phyloP scores from a whole-genome alignment of 2,888 invertebrate species.

The Lutraria lutraria region DNA sequence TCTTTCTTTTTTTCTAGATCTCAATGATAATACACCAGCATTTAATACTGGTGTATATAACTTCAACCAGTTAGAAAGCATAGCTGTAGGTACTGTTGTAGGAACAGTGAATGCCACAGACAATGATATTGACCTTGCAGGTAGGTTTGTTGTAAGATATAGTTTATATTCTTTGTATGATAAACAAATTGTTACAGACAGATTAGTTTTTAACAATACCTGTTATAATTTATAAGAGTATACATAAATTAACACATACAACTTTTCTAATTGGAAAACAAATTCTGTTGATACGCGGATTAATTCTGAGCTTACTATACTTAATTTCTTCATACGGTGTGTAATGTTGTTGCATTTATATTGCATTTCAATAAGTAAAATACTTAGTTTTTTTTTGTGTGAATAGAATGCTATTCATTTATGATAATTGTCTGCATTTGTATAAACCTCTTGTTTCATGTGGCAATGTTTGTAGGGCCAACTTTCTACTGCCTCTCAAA shows the following conservation, averaged over 20 bases:
- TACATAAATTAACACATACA: not conserved
- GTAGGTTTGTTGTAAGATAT: slow-evolving; percentile 21
- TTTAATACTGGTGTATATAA: slow-evolving; percentile 64
- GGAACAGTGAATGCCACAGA: slow-evolving; percentile 73
- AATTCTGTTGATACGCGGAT: too few species aligned
- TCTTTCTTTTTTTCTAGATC: slow-evolving; percentile 64
- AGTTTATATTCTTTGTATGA: not conserved
- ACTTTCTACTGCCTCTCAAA: too few species aligned
- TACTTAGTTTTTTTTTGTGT: too few species aligned
- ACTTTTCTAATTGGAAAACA: not conserved
- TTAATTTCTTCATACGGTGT: too few species aligned
- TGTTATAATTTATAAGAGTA: not conserved
- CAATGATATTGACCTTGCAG: slow-evolving; percentile 71
- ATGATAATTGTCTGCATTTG: too few species aligned
- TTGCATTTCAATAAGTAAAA: too few species aligned
- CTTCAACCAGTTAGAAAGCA: slow-evolving; percentile 71
- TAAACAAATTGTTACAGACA: not conserved
- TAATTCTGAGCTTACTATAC: too few species aligned
- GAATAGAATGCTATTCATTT: too few species aligned
- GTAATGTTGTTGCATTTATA: too few species aligned
- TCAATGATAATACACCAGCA: slow-evolving; percentile 75
- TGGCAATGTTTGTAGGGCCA: too few species aligned
- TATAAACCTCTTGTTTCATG: too few species aligned
- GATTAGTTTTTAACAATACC: too few species aligned
- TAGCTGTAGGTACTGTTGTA: slow-evolving; percentile 50